phyloP scores from a whole-genome alignment of 1,140 invertebrate species.

The Maconellicoccus hirsutus region DNA sequence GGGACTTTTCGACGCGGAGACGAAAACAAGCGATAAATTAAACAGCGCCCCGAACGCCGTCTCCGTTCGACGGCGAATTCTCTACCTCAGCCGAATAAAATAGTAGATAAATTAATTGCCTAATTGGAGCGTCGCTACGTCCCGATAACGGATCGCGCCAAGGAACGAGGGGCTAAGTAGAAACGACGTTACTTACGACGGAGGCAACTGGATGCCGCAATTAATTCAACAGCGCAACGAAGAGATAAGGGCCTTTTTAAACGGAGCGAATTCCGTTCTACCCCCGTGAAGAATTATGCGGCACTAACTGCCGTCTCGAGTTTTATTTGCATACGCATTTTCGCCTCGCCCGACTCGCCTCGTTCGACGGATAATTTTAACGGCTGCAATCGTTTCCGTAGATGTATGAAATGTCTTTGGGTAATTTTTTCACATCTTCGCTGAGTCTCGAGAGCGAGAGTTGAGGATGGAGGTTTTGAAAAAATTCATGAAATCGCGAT shows the following conservation, averaged over 20 bases:
- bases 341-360: background rate
- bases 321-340: background rate
- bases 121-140: constrained; percentile 7
- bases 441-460: too few relatives aligned
- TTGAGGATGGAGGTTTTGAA: too few relatives aligned
- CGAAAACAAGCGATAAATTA: constrained; percentile 4
- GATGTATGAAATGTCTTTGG: too few relatives aligned
- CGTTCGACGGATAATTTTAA: too few relatives aligned
- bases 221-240: background rate
- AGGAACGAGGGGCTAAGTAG: background rate
- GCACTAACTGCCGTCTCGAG: background rate
- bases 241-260: constrained; percentile 8
- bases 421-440: too few relatives aligned
- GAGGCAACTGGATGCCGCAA: background rate
- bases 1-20: background rate
- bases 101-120: constrained; percentile 9
- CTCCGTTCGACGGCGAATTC: background rate
- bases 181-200: background rate
- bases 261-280: background rate
- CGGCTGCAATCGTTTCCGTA: too few relatives aligned
- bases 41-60: background rate
- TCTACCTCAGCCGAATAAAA: constrained; percentile 3
- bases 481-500: too few relatives aligned
- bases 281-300: background rate
- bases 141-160: background rate